Conservation (phyloP, 2,113 vertebrate genomes). For the Gopherus flavomarginatus region DNA sequence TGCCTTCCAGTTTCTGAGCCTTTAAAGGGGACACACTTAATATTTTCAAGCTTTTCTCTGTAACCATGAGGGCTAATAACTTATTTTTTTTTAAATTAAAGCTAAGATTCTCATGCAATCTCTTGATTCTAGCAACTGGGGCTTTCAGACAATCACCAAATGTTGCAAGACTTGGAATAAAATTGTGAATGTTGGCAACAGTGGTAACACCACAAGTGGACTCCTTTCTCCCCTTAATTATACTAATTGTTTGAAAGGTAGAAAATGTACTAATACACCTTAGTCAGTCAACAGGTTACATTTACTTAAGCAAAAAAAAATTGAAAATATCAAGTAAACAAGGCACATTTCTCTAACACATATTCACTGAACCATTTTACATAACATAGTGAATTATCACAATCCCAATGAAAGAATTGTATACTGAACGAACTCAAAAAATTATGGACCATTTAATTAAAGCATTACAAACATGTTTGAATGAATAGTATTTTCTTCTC, state of each 20-base stretch:
- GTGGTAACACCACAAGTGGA: neutral
- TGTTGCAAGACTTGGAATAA: neutral
- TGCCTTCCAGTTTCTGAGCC: neutral
- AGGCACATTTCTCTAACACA: neutral
- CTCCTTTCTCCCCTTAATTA: neutral
- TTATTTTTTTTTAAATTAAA: rapidly evolving
- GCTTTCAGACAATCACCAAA: neutral
- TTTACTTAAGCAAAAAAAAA: conserved; percentile 12
- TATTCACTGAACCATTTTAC: neutral
- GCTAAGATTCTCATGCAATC: neutral
- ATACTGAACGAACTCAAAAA: neutral
- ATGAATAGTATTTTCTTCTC: neutral
- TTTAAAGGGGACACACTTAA: rapidly evolving
- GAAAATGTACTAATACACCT: conserved; percentile 41
- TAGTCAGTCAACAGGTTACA: conserved; percentile 11
- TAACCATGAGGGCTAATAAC: neutral
- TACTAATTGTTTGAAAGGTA: conserved; percentile 6
- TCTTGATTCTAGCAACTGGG: conserved; percentile 4
- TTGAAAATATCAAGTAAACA: neutral
- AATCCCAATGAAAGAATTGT: neutral
- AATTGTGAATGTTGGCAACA: conserved; percentile 15
- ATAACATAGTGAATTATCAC: neutral
- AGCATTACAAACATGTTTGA: neutral
- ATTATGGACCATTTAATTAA: neutral
- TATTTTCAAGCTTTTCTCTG: neutral